Base-by-base conservation (phyloP, 2,888 invertebrate species). In the Idaea straminata region DNA sequence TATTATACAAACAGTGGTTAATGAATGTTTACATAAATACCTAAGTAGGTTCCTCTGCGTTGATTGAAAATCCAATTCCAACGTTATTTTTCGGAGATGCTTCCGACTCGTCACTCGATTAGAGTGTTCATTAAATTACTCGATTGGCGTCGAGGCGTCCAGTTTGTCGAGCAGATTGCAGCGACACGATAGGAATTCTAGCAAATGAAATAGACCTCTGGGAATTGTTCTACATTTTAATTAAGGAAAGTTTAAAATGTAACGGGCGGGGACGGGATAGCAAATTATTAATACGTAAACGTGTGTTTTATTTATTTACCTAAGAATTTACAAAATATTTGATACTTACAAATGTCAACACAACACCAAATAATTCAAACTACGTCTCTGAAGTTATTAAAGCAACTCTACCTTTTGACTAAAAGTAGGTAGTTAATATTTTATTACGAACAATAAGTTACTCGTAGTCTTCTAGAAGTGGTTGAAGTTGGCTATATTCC, bases 41-140 rank as follows among this genome's bases (percentile, higher is more conserved):
- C 63, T 57, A 61, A 61, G 60, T 59, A 64, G 66, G 59, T 69
- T 63, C 59, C 10, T 71, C 71, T 75, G 71, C 13, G 7, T 47
- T 13, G 47, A 47, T 47, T 47, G 72, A 68, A 74, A 78, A 78
- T 74, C 70, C 73, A 76, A 77, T 82, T 81, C 80, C 78, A 82
- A 82, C 78, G 79, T 76, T 81, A 80, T 83, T 86, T 85, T 85
- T 83, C 79, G 77, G 74, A 81, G 77, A 79, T 76, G 78, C 81
- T 81, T 83, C 81, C 74, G 74, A 73, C 79, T 79, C 83, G 84
- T 86, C 83, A 88, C 84, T 89, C 87, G 88, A 89, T 89, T 89
- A 88, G 82, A 86, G 87, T 88, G 88, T 89, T 90, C 85, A 91
- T 91, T 86, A 82, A 88, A 87, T 91, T 88, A 91, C 85, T 68